Conservation (phyloP, 2,888 invertebrate species). For the Nemapogon koenigi region DNA sequence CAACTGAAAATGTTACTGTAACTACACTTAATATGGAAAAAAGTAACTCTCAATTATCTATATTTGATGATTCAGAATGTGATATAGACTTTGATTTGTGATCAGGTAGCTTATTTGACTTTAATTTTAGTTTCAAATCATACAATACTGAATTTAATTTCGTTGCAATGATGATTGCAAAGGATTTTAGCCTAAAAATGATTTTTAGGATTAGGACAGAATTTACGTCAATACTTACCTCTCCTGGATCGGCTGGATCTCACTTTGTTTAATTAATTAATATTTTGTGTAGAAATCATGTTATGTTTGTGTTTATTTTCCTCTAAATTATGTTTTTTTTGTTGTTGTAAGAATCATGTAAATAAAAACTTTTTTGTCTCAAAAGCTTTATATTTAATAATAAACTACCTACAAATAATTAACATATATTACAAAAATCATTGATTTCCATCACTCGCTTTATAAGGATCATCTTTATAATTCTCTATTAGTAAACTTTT, state of each 20-base stretch:
- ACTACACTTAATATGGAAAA: neutral
- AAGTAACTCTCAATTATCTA: slow-evolving; percentile 44
- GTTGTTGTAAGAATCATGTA: no score
- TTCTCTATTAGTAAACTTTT: slow-evolving; percentile 78
- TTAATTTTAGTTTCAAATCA: neutral
- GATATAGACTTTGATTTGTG: slow-evolving; percentile 57
- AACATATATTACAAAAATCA: slow-evolving; percentile 19
- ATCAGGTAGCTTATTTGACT: slow-evolving; percentile 8
- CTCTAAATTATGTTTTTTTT: no score
- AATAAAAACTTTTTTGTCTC: no score
- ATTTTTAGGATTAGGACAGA: no score
- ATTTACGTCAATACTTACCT: no score
- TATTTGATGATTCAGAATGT: slow-evolving; percentile 58
- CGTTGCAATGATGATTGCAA: neutral
- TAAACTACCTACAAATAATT: slow-evolving; percentile 10
- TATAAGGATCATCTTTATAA: slow-evolving; percentile 65
- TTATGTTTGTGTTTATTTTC: no score
- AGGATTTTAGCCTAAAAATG: no score
- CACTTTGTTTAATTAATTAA: no score
- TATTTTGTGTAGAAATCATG: no score
- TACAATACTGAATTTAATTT: neutral
- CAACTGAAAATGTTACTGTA: slow-evolving; percentile 17
- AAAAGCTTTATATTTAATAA: slow-evolving; percentile 2
- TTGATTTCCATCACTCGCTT: slow-evolving; percentile 24
- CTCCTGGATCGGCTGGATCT: no score